Evolutionary conservation across 2,888 invertebrate species (phyloP).

Genomic region (Tipula vernalis): DNA sequence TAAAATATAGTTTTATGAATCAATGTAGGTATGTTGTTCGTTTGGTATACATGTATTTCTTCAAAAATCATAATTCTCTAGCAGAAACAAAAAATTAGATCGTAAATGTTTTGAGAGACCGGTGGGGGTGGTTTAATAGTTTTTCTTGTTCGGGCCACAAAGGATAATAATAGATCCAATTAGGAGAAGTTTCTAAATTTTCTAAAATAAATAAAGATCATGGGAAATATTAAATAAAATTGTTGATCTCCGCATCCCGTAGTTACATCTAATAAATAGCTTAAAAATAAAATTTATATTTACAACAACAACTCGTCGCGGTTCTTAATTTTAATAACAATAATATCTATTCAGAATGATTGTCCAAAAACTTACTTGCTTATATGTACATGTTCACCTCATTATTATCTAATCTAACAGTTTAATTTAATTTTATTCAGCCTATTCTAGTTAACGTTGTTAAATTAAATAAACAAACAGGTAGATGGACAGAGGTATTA

Average conservation of each 20-base stretch:
- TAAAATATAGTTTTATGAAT: not conserved
- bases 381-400: not conserved
- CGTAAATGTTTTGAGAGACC: no score
- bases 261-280: not conserved
- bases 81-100: no score
- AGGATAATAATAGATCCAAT: not conserved
- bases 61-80: not conserved
- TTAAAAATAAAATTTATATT: not conserved
- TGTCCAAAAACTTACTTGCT: not conserved
- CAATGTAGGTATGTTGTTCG: not conserved
- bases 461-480: not conserved
- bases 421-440: not conserved
- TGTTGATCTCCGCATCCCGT: not conserved
- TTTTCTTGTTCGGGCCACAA: not conserved
- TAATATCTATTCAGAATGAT: not conserved
- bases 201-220: not conserved
- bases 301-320: not conserved
- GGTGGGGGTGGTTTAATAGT: not conserved
- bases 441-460: not conserved
- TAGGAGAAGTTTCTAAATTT: not conserved
- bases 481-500: not conserved
- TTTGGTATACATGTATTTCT: not conserved
- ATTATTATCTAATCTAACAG: not conserved
- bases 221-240: not conserved
- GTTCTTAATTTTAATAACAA: not conserved